Evolutionary conservation across 2,888 invertebrate species (phyloP).

Genomic region (Halictus ligatus): DNA sequence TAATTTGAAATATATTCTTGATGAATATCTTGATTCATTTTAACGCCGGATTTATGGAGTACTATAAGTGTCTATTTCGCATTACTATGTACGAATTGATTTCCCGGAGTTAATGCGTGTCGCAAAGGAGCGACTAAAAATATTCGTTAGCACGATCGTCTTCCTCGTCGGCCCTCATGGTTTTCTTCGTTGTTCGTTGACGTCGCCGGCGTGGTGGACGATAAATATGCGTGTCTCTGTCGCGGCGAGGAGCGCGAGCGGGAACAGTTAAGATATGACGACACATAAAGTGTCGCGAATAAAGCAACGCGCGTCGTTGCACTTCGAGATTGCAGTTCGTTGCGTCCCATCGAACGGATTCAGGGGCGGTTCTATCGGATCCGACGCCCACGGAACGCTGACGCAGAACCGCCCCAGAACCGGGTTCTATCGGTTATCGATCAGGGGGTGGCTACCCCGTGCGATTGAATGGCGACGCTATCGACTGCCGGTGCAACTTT

Average conservation of each 20-base stretch:
- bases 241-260: constrained; percentile 30
- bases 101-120: neutral
- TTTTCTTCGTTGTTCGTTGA: constrained; percentile 57
- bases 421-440: constrained; percentile 61
- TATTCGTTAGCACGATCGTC: constrained; percentile 52
- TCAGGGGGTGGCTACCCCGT: constrained; percentile 41
- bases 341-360: constrained; percentile 27
- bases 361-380: constrained; percentile 61
- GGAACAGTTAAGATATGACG: constrained; percentile 73
- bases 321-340: constrained; percentile 38
- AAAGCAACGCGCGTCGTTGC: constrained; percentile 61
- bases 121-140: constrained; percentile 51
- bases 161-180: constrained; percentile 41
- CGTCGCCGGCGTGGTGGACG: constrained; percentile 53
- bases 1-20: too few relatives aligned
- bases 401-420: constrained; percentile 47
- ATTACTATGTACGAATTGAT: neutral
- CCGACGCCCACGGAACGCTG: constrained; percentile 57
- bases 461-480: constrained; percentile 33
- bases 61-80: neutral
- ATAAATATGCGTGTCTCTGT: constrained; percentile 65
- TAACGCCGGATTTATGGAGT: neutral
- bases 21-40: neutral
- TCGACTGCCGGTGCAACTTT: constrained; percentile 25
- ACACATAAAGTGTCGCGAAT: constrained; percentile 71